Base-by-base conservation (phyloP, 1,140 invertebrate genomes). In the Sitophilus oryzae region DNA sequence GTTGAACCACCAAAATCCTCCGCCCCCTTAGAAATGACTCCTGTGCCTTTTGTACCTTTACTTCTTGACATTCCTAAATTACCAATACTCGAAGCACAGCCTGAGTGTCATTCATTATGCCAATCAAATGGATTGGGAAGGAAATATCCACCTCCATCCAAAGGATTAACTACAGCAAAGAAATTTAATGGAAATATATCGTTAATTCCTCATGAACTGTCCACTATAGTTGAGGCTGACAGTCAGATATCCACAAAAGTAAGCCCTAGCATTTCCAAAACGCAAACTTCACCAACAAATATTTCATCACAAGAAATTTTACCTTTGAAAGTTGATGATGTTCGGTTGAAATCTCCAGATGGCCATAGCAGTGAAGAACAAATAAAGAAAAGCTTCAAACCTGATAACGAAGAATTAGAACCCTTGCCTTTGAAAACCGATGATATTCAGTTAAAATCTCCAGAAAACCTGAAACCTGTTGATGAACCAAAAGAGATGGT, bases 201-300 rank as follows among this genome's bases (percentile, higher is more conserved):
- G 20, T 55, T 72, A 16, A 61, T 72, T 23, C 76, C 77, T 3
- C 82, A 82, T 58, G 82, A 85, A 64, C 68, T 84, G 14, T 84
- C 82, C 8, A 83, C 82, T 4, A 83, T 85, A 37, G 68, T 79
- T 3, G 82, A 85, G 74, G 65, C 60, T 2, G 69, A 71, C 21
- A 71, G 66, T 52, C 65, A 66, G 35, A 9, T 58, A 9, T 65
- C 65, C 1, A 60, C 58, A 1, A 59, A 57, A 35, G 52, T 58
- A n/a, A 60, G 59, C 49, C 58, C 55, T 11, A 55, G 55, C 23
- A 54, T 30, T 25, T 52, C 53, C 14, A 58, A 53, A 45, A 52
- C n/a, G n/a, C 9, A n/a, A 10, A 35, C 36, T 4, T 20, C 19
- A 35, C 10, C 20, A n/a, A 5, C 23, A 15, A 4, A 4, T 0